phyloP scores from a whole-genome alignment of 2,113 vertebrate genomes.

The Anhinga anhinga region DNA sequence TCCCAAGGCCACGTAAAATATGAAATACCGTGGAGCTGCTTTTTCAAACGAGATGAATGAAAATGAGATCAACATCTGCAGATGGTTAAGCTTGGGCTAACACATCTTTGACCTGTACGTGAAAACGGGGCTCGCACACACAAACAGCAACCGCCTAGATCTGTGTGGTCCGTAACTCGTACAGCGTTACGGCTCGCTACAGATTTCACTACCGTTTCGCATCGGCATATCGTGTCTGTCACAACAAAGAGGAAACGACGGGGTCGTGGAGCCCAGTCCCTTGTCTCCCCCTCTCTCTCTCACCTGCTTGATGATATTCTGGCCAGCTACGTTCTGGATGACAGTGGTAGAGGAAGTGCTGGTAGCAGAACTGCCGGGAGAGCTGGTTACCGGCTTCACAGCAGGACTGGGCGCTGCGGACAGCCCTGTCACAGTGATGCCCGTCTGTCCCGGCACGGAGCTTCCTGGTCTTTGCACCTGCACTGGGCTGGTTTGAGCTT shows the following conservation, averaged over 20 bases:
- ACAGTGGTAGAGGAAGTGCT: slow-evolving; percentile 78
- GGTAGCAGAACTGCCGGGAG: slow-evolving; percentile 77
- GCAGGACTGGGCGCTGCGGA: slow-evolving; percentile 73
- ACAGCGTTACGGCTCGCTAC: not conserved
- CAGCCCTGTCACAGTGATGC: slow-evolving; percentile 81
- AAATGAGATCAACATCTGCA: not conserved
- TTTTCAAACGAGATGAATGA: not conserved
- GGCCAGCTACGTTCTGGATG: slow-evolving; percentile 85
- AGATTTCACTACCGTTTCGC: not conserved
- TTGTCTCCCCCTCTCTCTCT: not conserved
- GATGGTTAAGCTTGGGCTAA: not conserved
- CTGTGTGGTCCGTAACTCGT: not conserved
- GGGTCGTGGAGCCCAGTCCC: accelerated
- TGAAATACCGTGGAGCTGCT: not conserved
- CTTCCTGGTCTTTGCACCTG: slow-evolving; percentile 76
- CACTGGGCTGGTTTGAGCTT: slow-evolving; percentile 79
- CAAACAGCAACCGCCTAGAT: not conserved
- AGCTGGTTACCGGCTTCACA: slow-evolving; percentile 80
- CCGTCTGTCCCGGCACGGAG: slow-evolving; percentile 54
- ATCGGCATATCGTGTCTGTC: not conserved
- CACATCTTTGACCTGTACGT: accelerated
- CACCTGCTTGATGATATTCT: slow-evolving; percentile 95
- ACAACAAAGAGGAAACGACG: not conserved
- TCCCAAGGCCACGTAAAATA: not conserved
- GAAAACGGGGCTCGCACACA: not conserved